Conservation (phyloP, 2,797 vertebrate genomes). For the Myotis daubentonii region DNA sequence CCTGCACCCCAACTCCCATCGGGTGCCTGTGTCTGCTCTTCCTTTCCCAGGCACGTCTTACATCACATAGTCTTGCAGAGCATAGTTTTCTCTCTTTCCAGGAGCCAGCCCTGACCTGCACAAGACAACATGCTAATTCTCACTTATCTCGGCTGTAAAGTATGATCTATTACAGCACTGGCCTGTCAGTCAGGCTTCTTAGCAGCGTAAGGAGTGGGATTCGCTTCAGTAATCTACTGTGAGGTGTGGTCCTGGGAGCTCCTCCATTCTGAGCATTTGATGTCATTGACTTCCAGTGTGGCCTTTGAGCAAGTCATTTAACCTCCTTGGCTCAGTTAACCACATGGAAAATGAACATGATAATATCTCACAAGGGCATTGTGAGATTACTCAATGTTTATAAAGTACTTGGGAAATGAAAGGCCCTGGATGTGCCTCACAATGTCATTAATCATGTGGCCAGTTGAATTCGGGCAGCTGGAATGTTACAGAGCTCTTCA, state of each 20-base stretch:
- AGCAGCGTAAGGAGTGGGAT: constrained; percentile 9
- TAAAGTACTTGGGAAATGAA: constrained; percentile 71
- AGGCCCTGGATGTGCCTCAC: constrained; percentile 38
- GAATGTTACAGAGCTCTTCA: constrained; percentile 26
- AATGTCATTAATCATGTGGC: constrained; percentile 74
- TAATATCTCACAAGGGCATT: constrained; percentile 74
- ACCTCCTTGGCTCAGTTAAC: constrained; percentile 74
- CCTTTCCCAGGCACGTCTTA: not conserved
- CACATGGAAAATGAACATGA: constrained; percentile 79
- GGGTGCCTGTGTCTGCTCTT: not conserved
- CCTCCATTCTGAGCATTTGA: constrained; percentile 43
- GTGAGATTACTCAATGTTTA: constrained; percentile 71
- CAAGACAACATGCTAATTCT: constrained; percentile 38
- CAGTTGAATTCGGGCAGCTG: constrained; percentile 60
- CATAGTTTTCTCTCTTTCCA: constrained; percentile 11
- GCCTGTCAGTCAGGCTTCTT: constrained; percentile 53
- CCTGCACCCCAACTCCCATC: not conserved
- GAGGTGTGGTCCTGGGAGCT: constrained; percentile 29
- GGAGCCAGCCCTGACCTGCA: not conserved
- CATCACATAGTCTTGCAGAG: not conserved
- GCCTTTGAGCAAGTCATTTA: constrained; percentile 74
- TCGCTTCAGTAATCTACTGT: constrained; percentile 45
- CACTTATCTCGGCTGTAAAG: constrained; percentile 52
- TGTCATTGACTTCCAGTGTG: constrained; percentile 62
- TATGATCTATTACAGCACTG: constrained; percentile 20